These are phyloP conservation scores for Prunella fulvescens DNA, from an alignment of 2,113 vertebrate genomes.

Conservation along the genomic window DNA sequence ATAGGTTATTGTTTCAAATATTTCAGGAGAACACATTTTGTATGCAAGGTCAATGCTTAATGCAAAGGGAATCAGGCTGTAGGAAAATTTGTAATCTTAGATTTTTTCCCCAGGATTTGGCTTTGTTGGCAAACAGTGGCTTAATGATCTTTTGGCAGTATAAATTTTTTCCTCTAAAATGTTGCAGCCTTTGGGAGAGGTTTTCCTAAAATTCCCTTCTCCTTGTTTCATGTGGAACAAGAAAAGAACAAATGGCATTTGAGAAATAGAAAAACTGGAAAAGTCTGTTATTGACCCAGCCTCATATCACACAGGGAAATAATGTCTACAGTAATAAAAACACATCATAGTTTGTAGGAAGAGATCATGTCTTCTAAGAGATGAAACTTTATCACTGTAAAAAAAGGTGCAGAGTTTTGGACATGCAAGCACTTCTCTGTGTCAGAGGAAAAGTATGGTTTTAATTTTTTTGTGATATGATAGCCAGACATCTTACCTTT, in stretches of 20 bases:
- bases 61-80: not conserved
- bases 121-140: not conserved
- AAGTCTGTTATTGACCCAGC: not conserved
- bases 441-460: not conserved
- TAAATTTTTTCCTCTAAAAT: not conserved
- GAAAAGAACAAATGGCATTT: not conserved
- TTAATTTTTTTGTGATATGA: not conserved
- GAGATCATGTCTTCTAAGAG: not conserved
- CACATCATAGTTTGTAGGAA: not conserved
- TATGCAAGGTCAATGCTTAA: not conserved
- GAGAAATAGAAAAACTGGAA: not conserved
- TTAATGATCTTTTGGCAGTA: not conserved
- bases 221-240: not conserved
- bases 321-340: not conserved
- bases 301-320: not conserved
- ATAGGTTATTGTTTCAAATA: not conserved
- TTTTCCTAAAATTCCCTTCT: not conserved
- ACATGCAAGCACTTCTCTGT: not conserved
- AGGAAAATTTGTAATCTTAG: not conserved
- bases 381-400: not conserved
- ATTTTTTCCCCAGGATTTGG: not conserved
- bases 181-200: not conserved
- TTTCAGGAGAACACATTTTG: not conserved
- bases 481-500: conserved; percentile 72
- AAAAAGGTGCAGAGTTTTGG: not conserved